A percentile compares a stretch with the other conserved stretches of the same genome.
These are phyloP conservation scores for Pocota personata DNA, from an alignment of 2,888 invertebrate genomes.

Conservation along the genomic window DNA sequence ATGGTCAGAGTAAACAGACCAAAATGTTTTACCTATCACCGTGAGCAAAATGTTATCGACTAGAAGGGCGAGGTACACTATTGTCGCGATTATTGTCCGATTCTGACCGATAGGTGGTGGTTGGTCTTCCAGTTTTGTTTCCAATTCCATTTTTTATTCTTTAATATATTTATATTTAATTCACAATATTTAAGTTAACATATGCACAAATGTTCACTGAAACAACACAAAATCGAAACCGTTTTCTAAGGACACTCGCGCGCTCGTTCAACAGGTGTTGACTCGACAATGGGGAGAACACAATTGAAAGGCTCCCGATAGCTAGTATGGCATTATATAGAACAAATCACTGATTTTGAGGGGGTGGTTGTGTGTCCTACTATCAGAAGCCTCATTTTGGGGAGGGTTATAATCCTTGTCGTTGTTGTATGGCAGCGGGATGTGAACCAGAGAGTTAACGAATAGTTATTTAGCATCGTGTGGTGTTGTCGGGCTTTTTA, in stretches of 20 bases:
- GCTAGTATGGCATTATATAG: conserved; percentile 59
- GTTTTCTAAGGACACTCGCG: conserved; percentile 36
- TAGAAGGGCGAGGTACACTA: conserved; percentile 90
- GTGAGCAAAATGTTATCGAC: conserved; percentile 94
- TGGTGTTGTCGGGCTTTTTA: conserved; percentile 34
- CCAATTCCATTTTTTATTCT: conserved; percentile 20
- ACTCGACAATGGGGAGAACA: conserved; percentile 78
- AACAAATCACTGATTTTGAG: conserved; percentile 49
- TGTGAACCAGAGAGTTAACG: conserved; percentile 52
- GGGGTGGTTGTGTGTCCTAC: background rate
- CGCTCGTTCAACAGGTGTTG: conserved; percentile 80
- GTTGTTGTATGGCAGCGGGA: conserved; percentile 12
- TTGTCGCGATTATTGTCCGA: conserved; percentile 82
- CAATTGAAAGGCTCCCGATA: conserved; percentile 79
- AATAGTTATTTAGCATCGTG: conserved; percentile 63
- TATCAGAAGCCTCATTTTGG: conserved; percentile 14
- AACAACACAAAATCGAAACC: conserved; percentile 10
- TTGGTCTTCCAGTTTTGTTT: conserved; percentile 20
- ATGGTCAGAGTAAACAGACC: background rate
- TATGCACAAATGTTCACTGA: conserved; percentile 37
- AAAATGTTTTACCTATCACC: conserved; percentile 89
- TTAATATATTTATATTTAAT: conserved; percentile 2
- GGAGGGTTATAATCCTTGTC: conserved; percentile 60
- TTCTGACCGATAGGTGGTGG: conserved; percentile 67
- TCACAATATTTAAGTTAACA: conserved; percentile 29